Percentiles rank a stretch among this genome's conserved stretches.
phyloP scores from a whole-genome alignment of 30 jellyfish, hydroid and myxozoan species.

The Nemopilema nomurai region DNA sequence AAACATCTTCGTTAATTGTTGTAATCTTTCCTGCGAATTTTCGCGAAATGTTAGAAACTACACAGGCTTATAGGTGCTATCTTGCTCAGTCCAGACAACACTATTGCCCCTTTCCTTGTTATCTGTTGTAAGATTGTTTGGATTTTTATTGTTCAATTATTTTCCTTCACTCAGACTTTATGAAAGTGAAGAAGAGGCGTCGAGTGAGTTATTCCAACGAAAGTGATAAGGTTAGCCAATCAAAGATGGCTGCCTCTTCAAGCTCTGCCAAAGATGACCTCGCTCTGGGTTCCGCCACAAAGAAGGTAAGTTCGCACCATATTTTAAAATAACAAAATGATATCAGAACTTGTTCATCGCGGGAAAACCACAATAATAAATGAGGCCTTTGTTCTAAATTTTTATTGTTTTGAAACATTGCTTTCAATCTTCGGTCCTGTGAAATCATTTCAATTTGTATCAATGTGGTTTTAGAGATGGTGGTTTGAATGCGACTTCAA shows the following conservation, averaged over 20 bases:
- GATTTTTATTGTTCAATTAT: too few species aligned
- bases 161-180: too few species aligned
- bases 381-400: too few species aligned
- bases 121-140: background rate
- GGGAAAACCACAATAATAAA: background rate
- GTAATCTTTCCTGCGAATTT: too few species aligned
- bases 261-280: conserved; percentile 45
- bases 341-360: background rate
- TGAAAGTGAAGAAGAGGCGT: conserved; percentile 66
- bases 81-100: too few species aligned
- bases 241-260: background rate
- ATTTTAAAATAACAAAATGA: background rate
- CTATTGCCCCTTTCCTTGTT: too few species aligned
- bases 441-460: background rate
- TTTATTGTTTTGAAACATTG: too few species aligned
- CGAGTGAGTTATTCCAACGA: conserved; percentile 48
- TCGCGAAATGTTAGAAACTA: too few species aligned
- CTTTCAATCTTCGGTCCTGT: too few species aligned
- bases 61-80: too few species aligned
- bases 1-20: too few species aligned
- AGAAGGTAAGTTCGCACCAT: conserved; percentile 24
- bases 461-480: background rate
- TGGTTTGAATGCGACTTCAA: background rate
- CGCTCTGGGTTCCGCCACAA: conserved; percentile 14
- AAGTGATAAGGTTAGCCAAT: conserved; percentile 1